Conservation (phyloP, 1,140 invertebrate genomes). For the Neotoxoptera formosana region DNA sequence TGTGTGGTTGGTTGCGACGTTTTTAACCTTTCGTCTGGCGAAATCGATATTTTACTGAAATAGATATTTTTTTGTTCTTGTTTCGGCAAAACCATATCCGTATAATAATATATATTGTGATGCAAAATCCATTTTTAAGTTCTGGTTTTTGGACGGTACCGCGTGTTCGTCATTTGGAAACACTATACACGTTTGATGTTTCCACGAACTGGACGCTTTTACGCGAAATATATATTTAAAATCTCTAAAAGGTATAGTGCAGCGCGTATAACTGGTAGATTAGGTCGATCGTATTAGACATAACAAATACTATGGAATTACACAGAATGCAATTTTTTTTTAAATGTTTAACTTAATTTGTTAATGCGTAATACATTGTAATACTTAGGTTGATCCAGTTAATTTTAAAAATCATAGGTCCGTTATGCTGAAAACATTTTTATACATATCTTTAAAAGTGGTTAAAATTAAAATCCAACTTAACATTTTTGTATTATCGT, state of each 20-base stretch:
- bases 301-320: neutral
- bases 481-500: neutral
- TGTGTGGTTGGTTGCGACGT: neutral
- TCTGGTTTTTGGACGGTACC: neutral
- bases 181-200: neutral
- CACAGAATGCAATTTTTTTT: neutral
- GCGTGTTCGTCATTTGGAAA: neutral
- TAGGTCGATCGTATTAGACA: neutral
- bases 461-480: neutral
- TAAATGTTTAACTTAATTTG: neutral
- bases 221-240: neutral
- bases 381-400: neutral
- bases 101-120: neutral
- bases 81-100: neutral
- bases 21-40: neutral
- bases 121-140: neutral
- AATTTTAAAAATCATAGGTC: neutral
- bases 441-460: neutral
- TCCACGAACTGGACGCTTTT: neutral
- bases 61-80: constrained; percentile 11
- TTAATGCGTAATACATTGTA: neutral
- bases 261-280: neutral
- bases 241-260: neutral
- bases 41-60: constrained; percentile 19
- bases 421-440: no score